Evolutionary conservation across 1,140 invertebrate species (phyloP).

Genomic region (Anastrepha ludens): DNA sequence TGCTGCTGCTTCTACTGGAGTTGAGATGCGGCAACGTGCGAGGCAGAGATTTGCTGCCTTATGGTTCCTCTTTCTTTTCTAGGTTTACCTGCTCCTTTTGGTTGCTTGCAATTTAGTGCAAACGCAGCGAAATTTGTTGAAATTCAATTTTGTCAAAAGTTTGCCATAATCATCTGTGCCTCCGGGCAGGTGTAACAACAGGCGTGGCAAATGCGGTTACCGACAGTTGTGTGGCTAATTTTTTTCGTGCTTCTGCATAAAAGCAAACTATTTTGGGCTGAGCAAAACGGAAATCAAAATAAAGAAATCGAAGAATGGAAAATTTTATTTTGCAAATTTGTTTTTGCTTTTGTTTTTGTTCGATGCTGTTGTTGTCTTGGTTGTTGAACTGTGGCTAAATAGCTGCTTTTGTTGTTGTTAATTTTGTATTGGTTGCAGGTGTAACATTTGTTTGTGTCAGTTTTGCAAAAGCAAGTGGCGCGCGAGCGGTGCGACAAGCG

Average conservation of each 20-base stretch:
- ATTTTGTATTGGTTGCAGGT: neutral
- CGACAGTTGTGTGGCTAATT: conserved; percentile 35
- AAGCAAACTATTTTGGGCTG: neutral
- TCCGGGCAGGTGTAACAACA: conserved; percentile 32
- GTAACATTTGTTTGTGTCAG: conserved; percentile 15
- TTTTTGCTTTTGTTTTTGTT: neutral
- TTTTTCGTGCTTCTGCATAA: neutral
- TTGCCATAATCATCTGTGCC: conserved; percentile 41
- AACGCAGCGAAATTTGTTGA: conserved; percentile 54
- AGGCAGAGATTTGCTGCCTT: neutral
- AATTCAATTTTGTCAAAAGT: conserved; percentile 55
- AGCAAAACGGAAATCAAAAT: neutral
- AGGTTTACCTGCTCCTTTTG: neutral
- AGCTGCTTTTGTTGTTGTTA: neutral
- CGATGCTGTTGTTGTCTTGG: neutral
- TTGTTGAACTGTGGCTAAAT: neutral
- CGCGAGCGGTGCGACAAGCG: neutral
- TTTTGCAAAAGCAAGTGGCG: neutral
- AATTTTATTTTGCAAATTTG: neutral
- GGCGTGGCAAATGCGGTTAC: neutral
- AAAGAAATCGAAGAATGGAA: conserved; percentile 6
- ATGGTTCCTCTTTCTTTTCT: neutral
- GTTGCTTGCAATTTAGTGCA: conserved; percentile 28
- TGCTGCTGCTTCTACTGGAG: neutral
- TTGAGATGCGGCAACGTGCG: neutral